These are phyloP conservation scores for Columba janthina DNA, from an alignment of 2,113 vertebrate species.

Conservation along the genomic window DNA sequence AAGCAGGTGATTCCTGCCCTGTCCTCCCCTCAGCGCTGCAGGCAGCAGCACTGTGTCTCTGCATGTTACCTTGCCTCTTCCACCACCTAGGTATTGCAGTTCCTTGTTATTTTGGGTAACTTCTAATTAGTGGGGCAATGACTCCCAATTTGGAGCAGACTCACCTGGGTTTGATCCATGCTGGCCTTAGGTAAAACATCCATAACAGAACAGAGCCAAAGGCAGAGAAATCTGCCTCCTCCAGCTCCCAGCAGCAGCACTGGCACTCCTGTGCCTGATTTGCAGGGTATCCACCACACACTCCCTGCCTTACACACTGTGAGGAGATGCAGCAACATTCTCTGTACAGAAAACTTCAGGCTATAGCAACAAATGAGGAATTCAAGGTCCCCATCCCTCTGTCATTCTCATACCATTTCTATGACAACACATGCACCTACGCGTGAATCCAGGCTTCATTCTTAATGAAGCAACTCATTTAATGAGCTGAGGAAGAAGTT, in stretches of 20 bases:
- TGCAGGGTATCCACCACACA: background rate
- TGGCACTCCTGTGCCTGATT: background rate
- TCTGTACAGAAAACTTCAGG: background rate
- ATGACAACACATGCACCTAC: accelerated
- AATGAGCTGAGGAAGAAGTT: conserved; percentile 1
- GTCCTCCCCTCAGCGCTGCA: background rate
- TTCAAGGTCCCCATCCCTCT: background rate
- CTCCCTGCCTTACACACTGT: accelerated
- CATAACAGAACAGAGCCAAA: background rate
- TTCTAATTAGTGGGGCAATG: background rate
- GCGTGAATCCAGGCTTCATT: background rate
- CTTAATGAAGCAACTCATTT: background rate
- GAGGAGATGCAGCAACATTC: background rate
- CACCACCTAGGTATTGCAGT: background rate
- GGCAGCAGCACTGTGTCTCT: background rate
- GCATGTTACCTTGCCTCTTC: background rate
- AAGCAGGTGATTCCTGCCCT: background rate
- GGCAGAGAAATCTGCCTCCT: background rate
- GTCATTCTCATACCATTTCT: background rate
- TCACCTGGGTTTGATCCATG: background rate
- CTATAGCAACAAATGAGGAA: background rate
- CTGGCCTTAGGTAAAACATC: background rate
- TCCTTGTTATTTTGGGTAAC: background rate
- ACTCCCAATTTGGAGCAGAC: background rate
- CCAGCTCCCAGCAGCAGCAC: background rate